Evolutionary conservation across 1,140 invertebrate genomes (phyloP).

Genomic region (Acromyrmex charruanus): DNA sequence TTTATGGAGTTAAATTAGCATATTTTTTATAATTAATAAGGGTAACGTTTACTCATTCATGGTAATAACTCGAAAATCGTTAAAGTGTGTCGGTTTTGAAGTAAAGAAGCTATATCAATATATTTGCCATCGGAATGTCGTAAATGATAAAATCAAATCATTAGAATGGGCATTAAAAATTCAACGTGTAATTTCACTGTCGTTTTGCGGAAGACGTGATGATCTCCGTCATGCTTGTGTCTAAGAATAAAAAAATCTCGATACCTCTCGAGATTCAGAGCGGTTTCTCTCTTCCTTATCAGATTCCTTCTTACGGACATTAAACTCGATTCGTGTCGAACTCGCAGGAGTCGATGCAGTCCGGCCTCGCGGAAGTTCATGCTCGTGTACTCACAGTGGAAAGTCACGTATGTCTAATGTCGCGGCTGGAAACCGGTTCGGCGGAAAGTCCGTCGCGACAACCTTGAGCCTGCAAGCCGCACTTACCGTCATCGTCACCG

Average conservation of each 20-base stretch:
- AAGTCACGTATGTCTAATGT: conserved; percentile 52
- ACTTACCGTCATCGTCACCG: neutral
- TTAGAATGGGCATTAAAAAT: neutral
- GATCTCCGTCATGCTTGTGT: neutral
- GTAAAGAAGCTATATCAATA: neutral
- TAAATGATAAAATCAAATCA: neutral
- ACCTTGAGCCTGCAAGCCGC: conserved; percentile 37
- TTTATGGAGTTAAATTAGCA: no score
- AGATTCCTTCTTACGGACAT: neutral
- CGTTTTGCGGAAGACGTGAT: no score
- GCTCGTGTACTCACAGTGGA: neutral
- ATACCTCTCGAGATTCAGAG: neutral
- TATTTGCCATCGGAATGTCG: neutral
- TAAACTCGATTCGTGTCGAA: neutral
- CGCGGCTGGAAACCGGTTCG: conserved; percentile 50
- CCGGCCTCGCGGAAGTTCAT: conserved; percentile 50
- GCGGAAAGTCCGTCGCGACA: conserved; percentile 45
- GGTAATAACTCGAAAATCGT: no score
- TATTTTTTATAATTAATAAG: no score
- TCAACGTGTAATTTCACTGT: neutral
- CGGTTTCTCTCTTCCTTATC: conserved; percentile 16
- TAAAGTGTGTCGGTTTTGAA: no score
- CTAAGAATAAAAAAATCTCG: neutral
- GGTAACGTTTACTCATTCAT: no score
- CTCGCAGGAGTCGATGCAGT: neutral